Evolutionary conservation across 2,797 vertebrate species (phyloP).

Genomic region (Tamandua tetradactyla): DNA sequence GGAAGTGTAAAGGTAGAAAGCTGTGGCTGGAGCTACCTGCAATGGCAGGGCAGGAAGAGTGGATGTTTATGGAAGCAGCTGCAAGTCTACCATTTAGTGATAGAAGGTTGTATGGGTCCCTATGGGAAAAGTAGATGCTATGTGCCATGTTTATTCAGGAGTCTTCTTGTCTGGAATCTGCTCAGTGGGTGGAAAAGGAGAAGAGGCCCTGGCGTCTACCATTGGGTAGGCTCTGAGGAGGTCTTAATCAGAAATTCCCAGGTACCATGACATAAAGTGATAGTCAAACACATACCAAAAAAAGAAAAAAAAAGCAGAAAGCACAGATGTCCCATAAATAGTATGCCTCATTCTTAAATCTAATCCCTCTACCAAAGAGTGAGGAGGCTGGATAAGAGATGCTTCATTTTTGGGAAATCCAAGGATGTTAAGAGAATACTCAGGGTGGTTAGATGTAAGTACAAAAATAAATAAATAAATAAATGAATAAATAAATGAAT

Average conservation of each 20-base stretch:
- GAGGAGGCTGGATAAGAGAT: neutral
- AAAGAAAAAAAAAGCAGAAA: neutral
- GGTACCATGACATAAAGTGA: neutral
- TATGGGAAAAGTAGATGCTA: too few species aligned
- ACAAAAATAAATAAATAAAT: too few species aligned
- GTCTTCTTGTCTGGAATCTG: rapidly evolving
- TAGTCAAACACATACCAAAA: neutral
- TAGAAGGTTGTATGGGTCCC: rapidly evolving
- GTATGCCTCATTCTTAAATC: neutral
- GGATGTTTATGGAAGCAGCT: too few species aligned
- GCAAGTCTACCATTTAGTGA: rapidly evolving
- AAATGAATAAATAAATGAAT: too few species aligned
- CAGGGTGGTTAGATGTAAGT: too few species aligned
- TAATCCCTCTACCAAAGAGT: neutral
- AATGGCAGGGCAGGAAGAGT: neutral
- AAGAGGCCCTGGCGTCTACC: neutral
- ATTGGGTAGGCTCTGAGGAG: neutral
- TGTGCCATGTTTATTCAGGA: rapidly evolving
- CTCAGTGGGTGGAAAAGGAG: neutral
- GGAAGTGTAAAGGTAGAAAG: neutral
- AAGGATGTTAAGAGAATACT: neutral
- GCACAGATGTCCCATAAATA: neutral
- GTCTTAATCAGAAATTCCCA: neutral
- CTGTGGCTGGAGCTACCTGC: neutral
- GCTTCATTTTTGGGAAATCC: neutral